phyloP scores from a whole-genome alignment of 1,140 invertebrate species.

The Calliphora vicina region DNA sequence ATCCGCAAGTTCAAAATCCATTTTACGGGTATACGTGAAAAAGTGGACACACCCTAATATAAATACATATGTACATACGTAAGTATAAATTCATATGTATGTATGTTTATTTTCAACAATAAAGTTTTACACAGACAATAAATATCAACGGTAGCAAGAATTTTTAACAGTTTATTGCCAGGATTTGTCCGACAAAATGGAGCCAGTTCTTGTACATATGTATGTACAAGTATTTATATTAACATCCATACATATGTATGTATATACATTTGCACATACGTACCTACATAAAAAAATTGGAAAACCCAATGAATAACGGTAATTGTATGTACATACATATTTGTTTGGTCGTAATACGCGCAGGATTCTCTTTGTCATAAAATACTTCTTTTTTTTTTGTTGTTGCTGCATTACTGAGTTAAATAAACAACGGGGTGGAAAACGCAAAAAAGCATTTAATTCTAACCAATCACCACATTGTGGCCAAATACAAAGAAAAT shows the following conservation, averaged over 20 bases:
- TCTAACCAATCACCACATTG: neutral
- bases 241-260: neutral
- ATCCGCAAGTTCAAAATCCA: no score
- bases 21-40: no score
- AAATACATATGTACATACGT: no score
- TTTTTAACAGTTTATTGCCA: conserved; percentile 17
- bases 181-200: conserved; percentile 24
- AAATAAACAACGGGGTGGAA: neutral
- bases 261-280: neutral
- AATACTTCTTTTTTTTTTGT: neutral
- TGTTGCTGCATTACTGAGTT: neutral
- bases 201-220: neutral
- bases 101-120: neutral
- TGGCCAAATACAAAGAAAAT: neutral
- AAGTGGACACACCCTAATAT: no score
- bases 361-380: conserved; percentile 13
- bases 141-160: conserved; percentile 6
- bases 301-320: neutral
- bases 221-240: neutral
- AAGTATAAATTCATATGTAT: no score
- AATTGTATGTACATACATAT: neutral
- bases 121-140: neutral
- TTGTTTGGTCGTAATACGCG: neutral
- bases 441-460: neutral
- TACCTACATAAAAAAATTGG: neutral